Percentiles rank a stretch among this genome's conserved stretches.
Conservation (phyloP, 2,888 invertebrate species). For the Drosophila conformis region DNA sequence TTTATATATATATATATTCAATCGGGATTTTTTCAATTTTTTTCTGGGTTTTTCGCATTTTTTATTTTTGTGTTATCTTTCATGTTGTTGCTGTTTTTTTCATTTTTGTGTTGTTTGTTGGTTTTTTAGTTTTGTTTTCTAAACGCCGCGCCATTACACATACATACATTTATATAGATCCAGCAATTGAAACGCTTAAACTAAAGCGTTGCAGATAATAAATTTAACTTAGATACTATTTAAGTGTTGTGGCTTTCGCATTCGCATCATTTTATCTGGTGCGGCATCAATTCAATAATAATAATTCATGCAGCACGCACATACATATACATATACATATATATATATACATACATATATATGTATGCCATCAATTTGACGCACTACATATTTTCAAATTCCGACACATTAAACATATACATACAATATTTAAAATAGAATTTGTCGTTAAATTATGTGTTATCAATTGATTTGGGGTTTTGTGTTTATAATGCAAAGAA, state of each 20-base stretch:
- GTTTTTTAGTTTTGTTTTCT: constrained; percentile 54
- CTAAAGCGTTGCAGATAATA: constrained; percentile 71
- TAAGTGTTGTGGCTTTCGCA: constrained; percentile 62
- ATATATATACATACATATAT: neutral
- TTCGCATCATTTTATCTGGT: constrained; percentile 31
- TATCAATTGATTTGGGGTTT: constrained; percentile 73
- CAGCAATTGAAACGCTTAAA: constrained; percentile 77
- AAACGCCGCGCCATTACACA: constrained; percentile 54
- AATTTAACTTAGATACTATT: constrained; percentile 75
- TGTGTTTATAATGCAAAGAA: constrained; percentile 58
- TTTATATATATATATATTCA: constrained; percentile 47
- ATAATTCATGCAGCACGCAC: constrained; percentile 57
- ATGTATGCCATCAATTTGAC: neutral
- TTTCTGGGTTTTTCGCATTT: constrained; percentile 37
- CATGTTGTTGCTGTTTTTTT: constrained; percentile 46
- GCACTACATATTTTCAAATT: constrained; percentile 56
- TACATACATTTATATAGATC: constrained; percentile 60
- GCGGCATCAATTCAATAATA: constrained; percentile 55
- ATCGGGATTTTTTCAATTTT: constrained; percentile 63
- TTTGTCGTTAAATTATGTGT: constrained; percentile 57
- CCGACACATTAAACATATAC: constrained; percentile 80
- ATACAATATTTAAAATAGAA: constrained; percentile 81
- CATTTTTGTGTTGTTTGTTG: constrained; percentile 37
- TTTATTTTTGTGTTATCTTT: constrained; percentile 34
- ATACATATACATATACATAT: constrained; percentile 12